These are phyloP conservation scores for Paraescarpia echinospica DNA, from an alignment of 1,140 invertebrate genomes.

Conservation along the genomic window DNA sequence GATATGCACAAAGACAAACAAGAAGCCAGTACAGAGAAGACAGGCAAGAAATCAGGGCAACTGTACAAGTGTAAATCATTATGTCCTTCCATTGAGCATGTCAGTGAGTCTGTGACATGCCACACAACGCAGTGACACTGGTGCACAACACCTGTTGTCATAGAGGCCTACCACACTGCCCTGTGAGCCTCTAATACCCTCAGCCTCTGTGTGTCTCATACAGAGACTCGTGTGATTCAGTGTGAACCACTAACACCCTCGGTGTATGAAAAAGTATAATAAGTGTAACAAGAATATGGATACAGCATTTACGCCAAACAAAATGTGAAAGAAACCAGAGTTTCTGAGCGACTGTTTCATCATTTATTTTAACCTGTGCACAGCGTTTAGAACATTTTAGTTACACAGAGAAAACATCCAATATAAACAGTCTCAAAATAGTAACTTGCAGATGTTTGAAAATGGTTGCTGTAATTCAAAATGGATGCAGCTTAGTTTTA, in stretches of 20 bases:
- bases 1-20: not conserved
- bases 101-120: not conserved
- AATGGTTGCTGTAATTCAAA: no score
- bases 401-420: no score
- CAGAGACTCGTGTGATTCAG: not conserved
- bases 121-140: not conserved
- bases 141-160: not conserved
- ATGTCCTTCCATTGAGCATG: not conserved
- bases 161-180: not conserved
- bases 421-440: no score
- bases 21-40: not conserved
- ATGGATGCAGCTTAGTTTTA: no score
- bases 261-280: not conserved
- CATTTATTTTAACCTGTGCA: no score
- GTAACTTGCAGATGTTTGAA: no score
- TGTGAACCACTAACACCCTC: not conserved
- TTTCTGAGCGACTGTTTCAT: no score
- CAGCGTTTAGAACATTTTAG: no score
- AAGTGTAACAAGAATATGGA: no score
- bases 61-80: not conserved
- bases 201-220: not conserved
- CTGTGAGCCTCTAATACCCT: not conserved
- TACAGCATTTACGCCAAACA: no score
- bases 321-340: no score
- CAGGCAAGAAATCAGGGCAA: not conserved